A percentile compares a stretch with the other conserved stretches of the same genome.
Conservation (phyloP, 1,140 invertebrate genomes). For the Drosophila saltans region DNA sequence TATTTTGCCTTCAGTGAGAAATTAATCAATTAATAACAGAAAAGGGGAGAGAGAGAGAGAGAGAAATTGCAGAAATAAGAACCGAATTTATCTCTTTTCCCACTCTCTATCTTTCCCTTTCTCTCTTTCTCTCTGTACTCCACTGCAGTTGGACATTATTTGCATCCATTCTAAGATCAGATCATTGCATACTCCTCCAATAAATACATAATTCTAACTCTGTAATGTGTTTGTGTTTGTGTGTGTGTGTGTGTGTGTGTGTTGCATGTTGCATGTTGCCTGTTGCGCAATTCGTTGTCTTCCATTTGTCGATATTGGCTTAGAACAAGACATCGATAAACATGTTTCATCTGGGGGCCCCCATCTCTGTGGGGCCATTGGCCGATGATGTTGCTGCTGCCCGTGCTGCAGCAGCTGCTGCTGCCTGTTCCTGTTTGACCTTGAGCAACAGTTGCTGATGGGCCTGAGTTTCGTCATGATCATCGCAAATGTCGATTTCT, state of each 20-base stretch:
- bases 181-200: constrained; percentile 9
- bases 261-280: neutral
- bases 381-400: constrained; percentile 18
- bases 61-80: neutral
- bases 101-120: neutral
- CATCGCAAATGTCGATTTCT: constrained; percentile 77
- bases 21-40: constrained; percentile 38
- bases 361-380: neutral
- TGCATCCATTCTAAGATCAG: neutral
- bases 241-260: constrained; percentile 15
- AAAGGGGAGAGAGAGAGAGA: constrained; percentile 29
- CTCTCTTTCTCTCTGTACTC: neutral
- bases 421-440: constrained; percentile 68
- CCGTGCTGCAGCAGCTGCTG: neutral
- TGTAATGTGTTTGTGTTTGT: constrained; percentile 14
- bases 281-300: constrained; percentile 20
- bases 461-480: constrained; percentile 61
- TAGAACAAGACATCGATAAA: constrained; percentile 79
- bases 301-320: constrained; percentile 6
- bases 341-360: constrained; percentile 73
- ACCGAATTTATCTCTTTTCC: neutral
- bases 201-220: constrained; percentile 37
- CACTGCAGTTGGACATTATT: neutral
- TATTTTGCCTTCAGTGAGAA: constrained; percentile 32
- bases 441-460: constrained; percentile 73